Conservation (phyloP, 2,113 vertebrate genomes). For the Myiozetetes cayanensis region DNA sequence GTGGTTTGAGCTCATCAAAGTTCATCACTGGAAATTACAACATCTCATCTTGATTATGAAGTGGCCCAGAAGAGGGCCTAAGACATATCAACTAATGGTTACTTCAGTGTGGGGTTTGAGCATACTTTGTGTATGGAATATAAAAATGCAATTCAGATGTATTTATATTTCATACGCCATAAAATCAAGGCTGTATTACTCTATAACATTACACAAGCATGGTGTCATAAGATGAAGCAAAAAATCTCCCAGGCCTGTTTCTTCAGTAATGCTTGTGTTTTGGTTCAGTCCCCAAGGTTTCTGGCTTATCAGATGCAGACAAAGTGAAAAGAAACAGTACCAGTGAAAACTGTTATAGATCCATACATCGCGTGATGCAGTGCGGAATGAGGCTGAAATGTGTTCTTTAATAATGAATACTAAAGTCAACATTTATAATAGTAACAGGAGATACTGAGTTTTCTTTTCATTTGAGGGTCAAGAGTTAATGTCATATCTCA, state of each 20-base stretch:
- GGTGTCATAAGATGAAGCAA: conserved; percentile 8
- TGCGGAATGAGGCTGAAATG: conserved; percentile 28
- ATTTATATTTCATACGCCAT: background rate
- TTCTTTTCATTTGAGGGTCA: conserved; percentile 66
- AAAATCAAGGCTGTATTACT: background rate
- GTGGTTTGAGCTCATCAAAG: background rate
- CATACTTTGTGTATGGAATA: background rate
- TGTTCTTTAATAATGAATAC: conserved; percentile 59
- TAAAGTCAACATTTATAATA: conserved; percentile 66
- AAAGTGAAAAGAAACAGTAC: conserved; percentile 57
- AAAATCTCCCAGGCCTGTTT: conserved; percentile 19
- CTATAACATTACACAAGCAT: background rate
- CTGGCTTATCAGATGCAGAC: conserved; percentile 65
- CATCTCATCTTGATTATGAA: background rate
- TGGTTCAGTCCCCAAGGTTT: conserved; percentile 45
- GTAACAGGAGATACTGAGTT: conserved; percentile 53
- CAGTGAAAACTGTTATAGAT: conserved; percentile 41
- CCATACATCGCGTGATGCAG: background rate
- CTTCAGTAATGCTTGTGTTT: conserved; percentile 20
- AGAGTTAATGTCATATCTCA: conserved; percentile 44
- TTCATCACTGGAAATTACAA: background rate
- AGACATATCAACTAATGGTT: background rate
- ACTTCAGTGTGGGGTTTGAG: background rate
- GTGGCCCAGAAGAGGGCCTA: background rate
- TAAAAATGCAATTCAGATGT: background rate